Conservation (phyloP, 1,140 invertebrate species). For the Elysia chlorotica region DNA sequence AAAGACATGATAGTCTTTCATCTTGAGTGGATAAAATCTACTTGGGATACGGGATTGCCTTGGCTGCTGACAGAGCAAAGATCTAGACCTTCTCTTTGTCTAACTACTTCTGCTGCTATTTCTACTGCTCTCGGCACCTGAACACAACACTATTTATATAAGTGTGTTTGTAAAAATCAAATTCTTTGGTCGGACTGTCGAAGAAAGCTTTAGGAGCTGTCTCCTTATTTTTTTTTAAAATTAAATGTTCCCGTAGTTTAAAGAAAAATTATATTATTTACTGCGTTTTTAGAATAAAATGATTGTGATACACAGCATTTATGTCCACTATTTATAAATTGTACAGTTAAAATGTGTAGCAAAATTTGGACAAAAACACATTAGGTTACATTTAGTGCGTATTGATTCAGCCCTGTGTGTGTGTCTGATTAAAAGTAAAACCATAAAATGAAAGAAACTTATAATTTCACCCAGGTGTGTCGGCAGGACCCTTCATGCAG, state of each 20-base stretch:
- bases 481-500: conserved; percentile 62
- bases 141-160: too few species aligned
- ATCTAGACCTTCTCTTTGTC: too few species aligned
- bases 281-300: background rate
- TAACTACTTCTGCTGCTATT: too few species aligned
- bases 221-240: background rate
- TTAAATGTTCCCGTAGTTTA: background rate
- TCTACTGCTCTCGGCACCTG: too few species aligned
- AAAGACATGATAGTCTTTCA: too few species aligned
- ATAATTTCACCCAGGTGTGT: conserved; percentile 53
- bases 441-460: background rate
- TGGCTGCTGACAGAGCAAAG: too few species aligned
- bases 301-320: background rate
- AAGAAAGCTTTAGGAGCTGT: background rate
- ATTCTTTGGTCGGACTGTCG: too few species aligned
- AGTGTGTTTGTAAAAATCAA: too few species aligned
- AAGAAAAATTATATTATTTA: background rate
- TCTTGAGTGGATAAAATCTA: too few species aligned
- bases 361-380: background rate
- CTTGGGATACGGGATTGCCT: too few species aligned
- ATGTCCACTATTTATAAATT: conserved; percentile 1
- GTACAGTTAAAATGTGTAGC: background rate
- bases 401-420: background rate
- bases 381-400: background rate
- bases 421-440: background rate